Conservation (phyloP, 1,140 invertebrate species). For the Zaprionus africanus region DNA sequence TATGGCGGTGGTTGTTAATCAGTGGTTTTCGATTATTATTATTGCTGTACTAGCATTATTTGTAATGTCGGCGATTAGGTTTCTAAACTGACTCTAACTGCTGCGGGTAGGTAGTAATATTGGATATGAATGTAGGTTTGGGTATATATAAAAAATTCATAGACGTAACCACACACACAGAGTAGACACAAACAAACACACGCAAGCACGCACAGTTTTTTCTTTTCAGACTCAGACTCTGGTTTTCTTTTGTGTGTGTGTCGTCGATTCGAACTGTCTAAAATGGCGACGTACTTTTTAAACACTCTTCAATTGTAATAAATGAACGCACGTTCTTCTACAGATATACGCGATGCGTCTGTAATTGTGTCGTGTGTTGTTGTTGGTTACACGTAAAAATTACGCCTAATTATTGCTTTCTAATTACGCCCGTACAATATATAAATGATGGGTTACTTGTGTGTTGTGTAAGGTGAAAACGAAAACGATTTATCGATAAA, state of each 20-base stretch:
- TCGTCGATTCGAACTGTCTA: slow-evolving; percentile 60
- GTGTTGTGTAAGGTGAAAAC: slow-evolving; percentile 29
- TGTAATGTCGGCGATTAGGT: slow-evolving; percentile 48
- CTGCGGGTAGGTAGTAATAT: slow-evolving; percentile 31
- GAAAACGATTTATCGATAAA: slow-evolving; percentile 39
- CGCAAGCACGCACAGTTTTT: slow-evolving; percentile 57
- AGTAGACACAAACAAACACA: slow-evolving; percentile 61
- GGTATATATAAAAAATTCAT: slow-evolving; percentile 57
- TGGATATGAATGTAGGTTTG: slow-evolving; percentile 21
- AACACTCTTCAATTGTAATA: slow-evolving; percentile 43
- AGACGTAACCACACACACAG: slow-evolving; percentile 63
- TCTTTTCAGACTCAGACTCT: slow-evolving; percentile 59
- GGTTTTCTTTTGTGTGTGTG: slow-evolving; percentile 63
- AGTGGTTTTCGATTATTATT: slow-evolving; percentile 59
- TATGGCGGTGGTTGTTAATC: slow-evolving; percentile 61
- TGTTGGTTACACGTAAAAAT: slow-evolving; percentile 71
- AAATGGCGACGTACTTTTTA: slow-evolving; percentile 76
- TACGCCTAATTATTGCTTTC: slow-evolving; percentile 77
- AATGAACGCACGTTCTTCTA: slow-evolving; percentile 41
- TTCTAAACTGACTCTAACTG: slow-evolving; percentile 28
- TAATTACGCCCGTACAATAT: slow-evolving; percentile 65
- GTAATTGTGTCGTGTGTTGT: slow-evolving; percentile 54
- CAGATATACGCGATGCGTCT: slow-evolving; percentile 30
- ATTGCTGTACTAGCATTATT: slow-evolving; percentile 39
- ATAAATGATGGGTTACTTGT: slow-evolving; percentile 41